Conservation (phyloP, 1,140 invertebrate genomes). For the Plectus sambesii region DNA sequence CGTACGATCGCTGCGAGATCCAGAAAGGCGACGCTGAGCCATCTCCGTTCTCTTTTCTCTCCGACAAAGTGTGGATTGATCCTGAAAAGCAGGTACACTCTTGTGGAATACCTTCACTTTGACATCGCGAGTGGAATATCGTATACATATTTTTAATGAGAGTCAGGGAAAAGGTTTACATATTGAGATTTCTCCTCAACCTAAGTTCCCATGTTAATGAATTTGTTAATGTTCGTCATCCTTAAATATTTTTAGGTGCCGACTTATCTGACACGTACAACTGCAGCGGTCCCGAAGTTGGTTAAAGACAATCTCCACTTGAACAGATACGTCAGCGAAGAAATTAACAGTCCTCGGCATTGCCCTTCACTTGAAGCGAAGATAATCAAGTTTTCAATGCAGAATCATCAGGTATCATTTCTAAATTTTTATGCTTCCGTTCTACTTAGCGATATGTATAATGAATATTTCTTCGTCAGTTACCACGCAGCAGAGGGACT, state of each 20-base stretch:
- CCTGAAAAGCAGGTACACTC: conserved; percentile 30
- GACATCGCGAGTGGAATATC: too few relatives aligned
- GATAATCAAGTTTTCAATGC: conserved; percentile 61
- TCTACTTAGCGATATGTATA: too few relatives aligned
- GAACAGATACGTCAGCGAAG: conserved; percentile 69
- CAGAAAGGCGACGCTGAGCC: conserved; percentile 29
- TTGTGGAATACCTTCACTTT: too few relatives aligned
- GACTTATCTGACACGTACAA: conserved; percentile 52
- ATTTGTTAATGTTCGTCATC: conserved; percentile 2
- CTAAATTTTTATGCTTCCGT: too few relatives aligned
- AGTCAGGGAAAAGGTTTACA: too few relatives aligned
- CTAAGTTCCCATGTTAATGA: too few relatives aligned
- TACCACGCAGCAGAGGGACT: too few relatives aligned
- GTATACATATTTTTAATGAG: too few relatives aligned
- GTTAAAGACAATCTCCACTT: conserved; percentile 66
- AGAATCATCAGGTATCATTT: conserved; percentile 60
- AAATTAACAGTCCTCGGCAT: conserved; percentile 62
- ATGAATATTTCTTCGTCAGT: too few relatives aligned
- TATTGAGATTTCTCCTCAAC: too few relatives aligned
- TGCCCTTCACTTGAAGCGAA: conserved; percentile 90
- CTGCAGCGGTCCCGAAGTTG: conserved; percentile 58
- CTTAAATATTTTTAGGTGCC: conserved; percentile 22
- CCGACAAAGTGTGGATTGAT: conserved; percentile 63
- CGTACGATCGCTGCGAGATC: conserved; percentile 52
- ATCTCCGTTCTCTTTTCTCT: conserved; percentile 56